Evolutionary conservation across 2,113 vertebrate species (phyloP), one percentile per base, ranked within the genome.

Genomic region (Hippopotamus amphibius): DNA sequence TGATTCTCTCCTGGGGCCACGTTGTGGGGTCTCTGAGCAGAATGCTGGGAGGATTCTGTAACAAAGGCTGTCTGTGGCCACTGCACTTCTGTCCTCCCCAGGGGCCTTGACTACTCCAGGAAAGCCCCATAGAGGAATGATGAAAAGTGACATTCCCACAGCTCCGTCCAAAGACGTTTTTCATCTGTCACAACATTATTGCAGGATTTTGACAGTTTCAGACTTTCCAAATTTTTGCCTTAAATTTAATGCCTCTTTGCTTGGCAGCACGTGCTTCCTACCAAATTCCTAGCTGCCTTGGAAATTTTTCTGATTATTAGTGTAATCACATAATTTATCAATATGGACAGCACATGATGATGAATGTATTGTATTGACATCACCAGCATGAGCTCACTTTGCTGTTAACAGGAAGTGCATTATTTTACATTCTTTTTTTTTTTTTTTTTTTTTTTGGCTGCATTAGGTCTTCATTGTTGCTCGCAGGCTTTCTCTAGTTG

Each of bases 161-260:
- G 71, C n/a, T 82, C 96, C 68, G 26, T 69, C 72, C 66, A 69
- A 55, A 28, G 48, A 50, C 11, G 12, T 37, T 71, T 50, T 86
- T 93, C 88, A 79, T n/a, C 74, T 66, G 63, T 88, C 6, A 24
- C 24, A 65, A 91, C 48, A 59, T 53, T 71, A 82, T 43, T 94
- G n/a, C 57, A 66, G 57, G 26, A 41, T 91, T 79, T 48, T 85
- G 71, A 93, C 90, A 93, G 93, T 77, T 41, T 6, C 50, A 57
- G 37, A 80, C 91, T 97, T 97, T 63, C 82, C 77, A 85, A 86
- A 72, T 57, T 96, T 71, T 94, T 94, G 30, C 48, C 81, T 96
- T 71, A 96, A 69, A 84, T 57, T 53, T 77, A 88, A 95, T 69
- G 41, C 28, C n/a, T 61, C 14, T 81, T 95, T 46, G 15, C 69